Evolutionary conservation across 1,140 invertebrate species (phyloP).

Genomic region (Drosophila bipectinata): DNA sequence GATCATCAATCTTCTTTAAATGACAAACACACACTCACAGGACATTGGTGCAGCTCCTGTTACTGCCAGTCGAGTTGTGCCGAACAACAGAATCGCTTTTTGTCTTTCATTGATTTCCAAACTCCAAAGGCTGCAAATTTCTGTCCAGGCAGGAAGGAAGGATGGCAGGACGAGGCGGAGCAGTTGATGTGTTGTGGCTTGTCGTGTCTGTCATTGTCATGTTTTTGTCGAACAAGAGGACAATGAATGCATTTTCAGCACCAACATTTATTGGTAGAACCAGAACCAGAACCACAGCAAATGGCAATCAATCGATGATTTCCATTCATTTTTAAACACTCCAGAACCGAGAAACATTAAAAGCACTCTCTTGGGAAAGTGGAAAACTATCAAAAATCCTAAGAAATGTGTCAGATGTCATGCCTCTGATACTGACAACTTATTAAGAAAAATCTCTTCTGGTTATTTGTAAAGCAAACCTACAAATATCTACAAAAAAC

Average conservation of each 20-base stretch:
- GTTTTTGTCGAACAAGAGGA: slow-evolving; percentile 44
- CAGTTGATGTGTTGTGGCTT: slow-evolving; percentile 35
- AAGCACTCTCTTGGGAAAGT: neutral
- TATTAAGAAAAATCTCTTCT: neutral
- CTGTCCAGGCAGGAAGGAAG: slow-evolving; percentile 45
- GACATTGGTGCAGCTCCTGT: slow-evolving; percentile 52
- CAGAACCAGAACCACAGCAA: slow-evolving; percentile 20
- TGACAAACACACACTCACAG: slow-evolving; percentile 43
- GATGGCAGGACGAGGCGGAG: neutral
- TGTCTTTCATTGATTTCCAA: slow-evolving; percentile 52
- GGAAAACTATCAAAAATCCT: neutral
- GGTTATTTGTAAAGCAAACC: neutral
- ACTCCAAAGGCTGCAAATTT: slow-evolving; percentile 58
- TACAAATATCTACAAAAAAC: too few species aligned
- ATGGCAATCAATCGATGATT: slow-evolving; percentile 57
- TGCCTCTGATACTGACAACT: neutral
- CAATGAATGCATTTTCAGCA: slow-evolving; percentile 39
- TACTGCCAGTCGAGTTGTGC: slow-evolving; percentile 47
- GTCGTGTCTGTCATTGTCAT: slow-evolving; percentile 54
- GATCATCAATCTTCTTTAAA: slow-evolving; percentile 72
- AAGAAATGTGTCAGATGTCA: too few species aligned
- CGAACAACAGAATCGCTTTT: slow-evolving; percentile 36
- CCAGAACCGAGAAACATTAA: neutral
- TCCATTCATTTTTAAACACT: slow-evolving; percentile 44
- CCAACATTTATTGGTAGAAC: slow-evolving; percentile 10